phyloP scores from a whole-genome alignment of 2,113 vertebrate genomes.

The Bambusicola thoracicus region DNA sequence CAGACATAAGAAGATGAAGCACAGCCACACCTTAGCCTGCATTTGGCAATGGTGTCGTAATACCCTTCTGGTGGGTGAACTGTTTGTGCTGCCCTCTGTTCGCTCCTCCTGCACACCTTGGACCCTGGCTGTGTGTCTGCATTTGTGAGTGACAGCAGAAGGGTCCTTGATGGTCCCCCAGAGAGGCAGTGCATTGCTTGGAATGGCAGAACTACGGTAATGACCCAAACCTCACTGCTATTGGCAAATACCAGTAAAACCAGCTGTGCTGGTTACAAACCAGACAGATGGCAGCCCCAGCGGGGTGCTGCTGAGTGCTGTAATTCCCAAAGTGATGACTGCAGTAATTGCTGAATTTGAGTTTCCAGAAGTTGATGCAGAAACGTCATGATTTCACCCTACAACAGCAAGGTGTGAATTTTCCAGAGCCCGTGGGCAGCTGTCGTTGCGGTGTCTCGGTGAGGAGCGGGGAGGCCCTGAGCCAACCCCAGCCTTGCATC shows the following conservation, averaged over 20 bases:
- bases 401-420: not conserved
- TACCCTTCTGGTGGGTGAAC: not conserved
- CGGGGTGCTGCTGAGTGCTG: conserved; percentile 12
- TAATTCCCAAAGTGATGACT: conserved; percentile 48
- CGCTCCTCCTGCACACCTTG: not conserved
- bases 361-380: conserved; percentile 24
- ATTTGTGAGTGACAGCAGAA: not conserved
- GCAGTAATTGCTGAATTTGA: conserved; percentile 47
- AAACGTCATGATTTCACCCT: conserved; percentile 23
- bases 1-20: not conserved
- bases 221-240: conserved; percentile 41
- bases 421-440: not conserved
- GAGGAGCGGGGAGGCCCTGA: not conserved
- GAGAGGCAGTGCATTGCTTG: not conserved
- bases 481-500: not conserved
- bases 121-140: fast-evolving
- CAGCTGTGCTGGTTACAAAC: conserved; percentile 59
- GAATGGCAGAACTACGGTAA: conserved; percentile 3
- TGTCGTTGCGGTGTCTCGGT: not conserved
- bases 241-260: conserved; percentile 65
- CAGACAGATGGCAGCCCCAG: conserved; percentile 55
- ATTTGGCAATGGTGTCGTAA: not conserved
- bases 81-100: not conserved
- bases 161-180: not conserved
- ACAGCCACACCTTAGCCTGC: conserved; percentile 9